Evolutionary conservation across 1,140 invertebrate species (phyloP).

Genomic region (Rhizoglyphus robini): DNA sequence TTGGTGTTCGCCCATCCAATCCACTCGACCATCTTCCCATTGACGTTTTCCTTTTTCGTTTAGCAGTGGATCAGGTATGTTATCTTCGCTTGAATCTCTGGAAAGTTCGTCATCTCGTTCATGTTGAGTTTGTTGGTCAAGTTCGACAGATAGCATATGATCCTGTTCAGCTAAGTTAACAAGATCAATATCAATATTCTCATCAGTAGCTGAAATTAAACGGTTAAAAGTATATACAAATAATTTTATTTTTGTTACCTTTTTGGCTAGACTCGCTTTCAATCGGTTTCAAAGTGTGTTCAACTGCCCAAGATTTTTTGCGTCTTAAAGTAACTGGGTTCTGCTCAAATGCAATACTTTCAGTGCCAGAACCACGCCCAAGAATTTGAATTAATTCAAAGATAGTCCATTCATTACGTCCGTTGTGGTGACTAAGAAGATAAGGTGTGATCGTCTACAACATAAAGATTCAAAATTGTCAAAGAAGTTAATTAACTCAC

Average conservation of each 20-base stretch:
- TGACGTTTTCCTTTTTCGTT: not conserved
- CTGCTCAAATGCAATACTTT: slow-evolving; percentile 6
- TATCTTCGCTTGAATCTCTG: not conserved
- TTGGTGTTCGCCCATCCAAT: slow-evolving; percentile 20
- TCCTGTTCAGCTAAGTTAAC: not conserved
- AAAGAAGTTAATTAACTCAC: not conserved
- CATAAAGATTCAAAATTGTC: not conserved
- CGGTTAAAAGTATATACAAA: not conserved
- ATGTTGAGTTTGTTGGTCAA: not conserved
- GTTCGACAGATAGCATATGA: not conserved
- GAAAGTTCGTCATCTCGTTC: not conserved
- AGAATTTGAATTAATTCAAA: slow-evolving; percentile 13
- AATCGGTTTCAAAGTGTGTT: not conserved
- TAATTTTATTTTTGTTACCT: not conserved
- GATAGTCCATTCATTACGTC: slow-evolving; percentile 13
- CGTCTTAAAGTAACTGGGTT: slow-evolving; percentile 15
- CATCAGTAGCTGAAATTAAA: not conserved
- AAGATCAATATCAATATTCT: not conserved
- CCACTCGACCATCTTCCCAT: slow-evolving; percentile 16
- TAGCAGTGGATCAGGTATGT: not conserved
- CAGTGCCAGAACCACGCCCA: not conserved
- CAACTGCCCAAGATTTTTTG: not conserved
- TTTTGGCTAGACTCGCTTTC: no score
- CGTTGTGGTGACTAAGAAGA: not conserved
- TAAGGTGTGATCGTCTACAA: slow-evolving; percentile 12